Evolutionary conservation across 2,888 invertebrate species (phyloP), one percentile per base, ranked within the genome.

Genomic region (Eupithecia subumbrata): DNA sequence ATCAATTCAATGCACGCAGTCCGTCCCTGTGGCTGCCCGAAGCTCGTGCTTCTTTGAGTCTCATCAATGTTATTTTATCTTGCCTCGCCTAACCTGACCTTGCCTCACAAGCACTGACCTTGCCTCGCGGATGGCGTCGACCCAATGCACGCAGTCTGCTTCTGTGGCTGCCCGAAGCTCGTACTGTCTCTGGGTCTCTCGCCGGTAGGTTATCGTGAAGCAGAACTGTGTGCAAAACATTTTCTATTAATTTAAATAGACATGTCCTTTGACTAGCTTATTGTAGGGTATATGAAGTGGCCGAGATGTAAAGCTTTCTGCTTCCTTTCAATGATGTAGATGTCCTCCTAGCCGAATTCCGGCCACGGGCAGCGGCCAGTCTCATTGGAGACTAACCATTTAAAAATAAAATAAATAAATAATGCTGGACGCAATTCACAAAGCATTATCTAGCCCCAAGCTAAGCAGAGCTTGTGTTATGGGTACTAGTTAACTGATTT

Each of bases 1-100:
- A 89, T 98, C 97, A 84, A 98, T 97, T 98, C 98, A 98, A 80
- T 97, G 96, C 84, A 97, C 97, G 92, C 98, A 98, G 87, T 98
- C 98, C 40, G 22, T 5, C 12, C 5, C 14, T 1, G 97, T 97
- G 68, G 97, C 96, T 0, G 98, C 60, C 5, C 2, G 2, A 5
- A 25, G 60, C 60, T 25, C 14, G 60, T 25, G 22, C 60, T 60
- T 25, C 25, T 12, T 9, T 43, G 43, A 43, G 4, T 40, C 40
- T 11, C 40, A 40, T 40, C 40, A 40, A 56, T n/a, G 56, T 56
- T 60, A 60, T 22, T 22, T 25, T 11, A 98, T 98, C 98, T 98
- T 75, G 98, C 98, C 84, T 97, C 97, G 78, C 97, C 95, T 84
- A 14, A 7, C 52, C 9, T 56, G 56, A 22, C 25, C 60, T 60